Evolutionary conservation across 1,140 invertebrate genomes (phyloP).

Genomic region (Brachionus paranguensis): DNA sequence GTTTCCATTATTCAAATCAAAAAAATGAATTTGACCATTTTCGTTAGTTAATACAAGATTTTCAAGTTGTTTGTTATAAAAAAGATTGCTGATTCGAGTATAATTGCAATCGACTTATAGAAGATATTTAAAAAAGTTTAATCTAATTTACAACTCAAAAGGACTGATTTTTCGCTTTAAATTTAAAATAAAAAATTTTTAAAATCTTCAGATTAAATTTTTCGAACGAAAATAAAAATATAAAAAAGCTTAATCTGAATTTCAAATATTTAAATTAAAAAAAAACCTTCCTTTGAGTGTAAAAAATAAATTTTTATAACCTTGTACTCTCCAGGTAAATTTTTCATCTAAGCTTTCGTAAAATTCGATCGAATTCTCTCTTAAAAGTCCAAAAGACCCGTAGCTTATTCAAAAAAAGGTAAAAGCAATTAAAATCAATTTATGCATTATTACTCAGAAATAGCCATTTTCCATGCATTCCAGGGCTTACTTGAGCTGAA

Average conservation of each 20-base stretch:
- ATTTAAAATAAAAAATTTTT: no score
- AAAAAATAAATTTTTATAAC: neutral
- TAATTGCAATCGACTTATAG: neutral
- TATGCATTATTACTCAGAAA: neutral
- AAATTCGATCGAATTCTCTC: conserved; percentile 15
- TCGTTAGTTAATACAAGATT: conserved; percentile 9
- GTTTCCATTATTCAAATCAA: neutral
- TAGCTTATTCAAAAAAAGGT: neutral
- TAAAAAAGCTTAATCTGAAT: neutral
- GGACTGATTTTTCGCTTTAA: no score
- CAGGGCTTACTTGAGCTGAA: conserved; percentile 30
- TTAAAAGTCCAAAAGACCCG: neutral
- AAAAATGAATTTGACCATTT: neutral
- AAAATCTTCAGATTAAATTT: no score
- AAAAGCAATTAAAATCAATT: neutral
- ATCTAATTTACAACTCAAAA: no score
- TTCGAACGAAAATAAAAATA: no score
- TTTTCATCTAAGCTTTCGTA: conserved; percentile 1
- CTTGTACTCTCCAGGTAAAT: conserved; percentile 13
- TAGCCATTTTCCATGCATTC: conserved; percentile 29
- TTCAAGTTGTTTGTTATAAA: neutral
- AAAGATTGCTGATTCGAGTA: conserved; percentile 19
- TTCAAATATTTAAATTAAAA: neutral
- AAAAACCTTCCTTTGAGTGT: no score
- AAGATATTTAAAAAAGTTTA: neutral